Percentiles rank a stretch among this genome's conserved stretches.
Evolutionary conservation across 2,797 vertebrate species (phyloP).

Genomic region (Atherinosoma microstoma): DNA sequence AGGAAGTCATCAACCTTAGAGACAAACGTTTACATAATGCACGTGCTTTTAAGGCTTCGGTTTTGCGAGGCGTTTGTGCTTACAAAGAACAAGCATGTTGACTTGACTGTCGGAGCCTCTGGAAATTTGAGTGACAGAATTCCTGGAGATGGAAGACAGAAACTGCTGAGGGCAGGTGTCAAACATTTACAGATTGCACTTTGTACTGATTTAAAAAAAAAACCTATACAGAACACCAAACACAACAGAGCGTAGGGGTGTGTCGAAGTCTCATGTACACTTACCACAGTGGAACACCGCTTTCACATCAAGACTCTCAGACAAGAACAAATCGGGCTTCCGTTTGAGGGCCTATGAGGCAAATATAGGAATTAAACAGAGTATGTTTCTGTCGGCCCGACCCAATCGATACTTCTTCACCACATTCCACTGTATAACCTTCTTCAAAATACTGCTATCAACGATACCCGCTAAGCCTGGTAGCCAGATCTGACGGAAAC

Average conservation of each 20-base stretch:
- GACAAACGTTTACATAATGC: background rate
- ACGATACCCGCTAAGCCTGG: constrained; percentile 74
- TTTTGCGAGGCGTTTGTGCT: constrained; percentile 68
- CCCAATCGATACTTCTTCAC: constrained; percentile 59
- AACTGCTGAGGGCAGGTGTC: constrained; percentile 30
- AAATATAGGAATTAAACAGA: constrained; percentile 83
- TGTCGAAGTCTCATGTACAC: constrained; percentile 65
- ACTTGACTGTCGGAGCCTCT: constrained; percentile 96
- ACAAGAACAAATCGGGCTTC: constrained; percentile 97
- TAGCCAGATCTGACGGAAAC: constrained; percentile 73
- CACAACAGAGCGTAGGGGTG: constrained; percentile 2
- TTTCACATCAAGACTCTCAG: constrained; percentile 95
- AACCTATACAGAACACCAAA: constrained; percentile 3
- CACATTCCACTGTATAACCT: constrained; percentile 71
- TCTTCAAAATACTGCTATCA: constrained; percentile 67
- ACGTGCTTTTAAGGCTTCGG: background rate
- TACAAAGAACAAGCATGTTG: constrained; percentile 97
- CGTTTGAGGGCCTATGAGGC: constrained; percentile 96
- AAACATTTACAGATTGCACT: constrained; percentile 48
- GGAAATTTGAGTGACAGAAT: constrained; percentile 98
- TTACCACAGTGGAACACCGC: constrained; percentile 98
- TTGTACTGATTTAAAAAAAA: constrained; percentile 32
- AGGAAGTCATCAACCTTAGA: constrained; percentile 21
- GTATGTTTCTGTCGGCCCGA: constrained; percentile 57
- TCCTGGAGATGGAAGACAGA: constrained; percentile 78